phyloP scores from a whole-genome alignment of 2,797 vertebrate genomes.

The Liparis tanakae region DNA sequence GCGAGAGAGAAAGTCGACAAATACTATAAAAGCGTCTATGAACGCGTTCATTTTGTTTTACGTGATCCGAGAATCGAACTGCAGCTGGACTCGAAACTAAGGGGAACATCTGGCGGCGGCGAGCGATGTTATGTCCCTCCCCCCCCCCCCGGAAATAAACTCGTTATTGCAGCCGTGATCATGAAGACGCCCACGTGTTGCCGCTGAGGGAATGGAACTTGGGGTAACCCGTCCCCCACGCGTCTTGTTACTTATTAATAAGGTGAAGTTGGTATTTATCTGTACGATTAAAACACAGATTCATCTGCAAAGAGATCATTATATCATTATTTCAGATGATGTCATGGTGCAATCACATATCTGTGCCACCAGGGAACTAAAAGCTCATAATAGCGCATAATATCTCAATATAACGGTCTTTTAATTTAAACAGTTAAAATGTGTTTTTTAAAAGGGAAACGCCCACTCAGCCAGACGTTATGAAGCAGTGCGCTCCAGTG shows the following conservation, averaged over 20 bases:
- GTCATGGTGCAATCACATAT: no score
- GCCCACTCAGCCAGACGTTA: no score
- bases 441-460: no score
- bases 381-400: not conserved
- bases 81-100: slow-evolving; percentile 47
- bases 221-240: not conserved
- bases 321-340: not conserved
- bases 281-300: no score
- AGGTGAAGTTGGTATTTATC: not conserved
- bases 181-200: slow-evolving; percentile 10
- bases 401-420: no score
- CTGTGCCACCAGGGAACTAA: not conserved
- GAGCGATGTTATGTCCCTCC: slow-evolving; percentile 44
- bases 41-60: slow-evolving; percentile 45
- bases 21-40: slow-evolving; percentile 21
- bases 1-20: slow-evolving; percentile 14
- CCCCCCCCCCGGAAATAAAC: not conserved
- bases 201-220: slow-evolving; percentile 3
- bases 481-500: no score
- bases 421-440: no score
- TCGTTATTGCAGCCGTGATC: slow-evolving; percentile 53
- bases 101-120: slow-evolving; percentile 66
- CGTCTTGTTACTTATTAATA: not conserved
- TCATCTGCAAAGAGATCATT: not conserved
- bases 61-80: slow-evolving; percentile 53